phyloP scores from a whole-genome alignment of 2,113 vertebrate genomes.

The Indicator maculatus region DNA sequence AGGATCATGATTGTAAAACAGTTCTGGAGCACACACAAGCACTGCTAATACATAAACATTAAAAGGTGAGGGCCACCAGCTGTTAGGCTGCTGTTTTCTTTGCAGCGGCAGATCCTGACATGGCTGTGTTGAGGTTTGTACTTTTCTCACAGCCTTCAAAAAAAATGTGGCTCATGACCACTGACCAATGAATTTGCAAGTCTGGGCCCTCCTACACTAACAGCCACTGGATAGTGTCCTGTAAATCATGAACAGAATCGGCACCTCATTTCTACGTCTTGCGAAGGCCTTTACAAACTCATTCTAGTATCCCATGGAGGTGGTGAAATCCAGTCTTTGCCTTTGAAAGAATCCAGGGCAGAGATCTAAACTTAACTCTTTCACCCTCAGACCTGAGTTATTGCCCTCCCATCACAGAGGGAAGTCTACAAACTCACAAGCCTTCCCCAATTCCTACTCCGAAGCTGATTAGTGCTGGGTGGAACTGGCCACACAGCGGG shows the following conservation, averaged over 20 bases:
- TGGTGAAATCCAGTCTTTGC: neutral
- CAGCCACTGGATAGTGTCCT: neutral
- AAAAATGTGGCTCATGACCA: neutral
- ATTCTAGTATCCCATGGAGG: neutral
- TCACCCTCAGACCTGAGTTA: neutral
- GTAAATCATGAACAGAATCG: neutral
- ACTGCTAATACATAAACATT: neutral
- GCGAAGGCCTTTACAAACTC: neutral
- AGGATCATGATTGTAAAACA: fast-evolving
- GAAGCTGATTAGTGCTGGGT: constrained; percentile 29
- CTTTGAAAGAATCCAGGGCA: neutral
- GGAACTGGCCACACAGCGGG: constrained; percentile 48
- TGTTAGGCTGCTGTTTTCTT: neutral
- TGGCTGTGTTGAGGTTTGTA: neutral
- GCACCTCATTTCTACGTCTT: neutral
- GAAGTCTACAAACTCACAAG: neutral
- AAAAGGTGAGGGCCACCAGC: neutral
- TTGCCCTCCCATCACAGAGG: fast-evolving
- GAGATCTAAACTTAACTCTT: neutral
- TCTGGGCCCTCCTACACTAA: fast-evolving
- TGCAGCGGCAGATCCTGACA: neutral
- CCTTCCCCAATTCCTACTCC: constrained; percentile 11
- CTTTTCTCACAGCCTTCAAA: neutral
- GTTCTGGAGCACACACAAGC: neutral
- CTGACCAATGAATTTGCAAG: neutral